These are phyloP conservation scores for Chaunax sp. DNA, from an alignment of 2,797 vertebrate genomes.

Conservation along the genomic window DNA sequence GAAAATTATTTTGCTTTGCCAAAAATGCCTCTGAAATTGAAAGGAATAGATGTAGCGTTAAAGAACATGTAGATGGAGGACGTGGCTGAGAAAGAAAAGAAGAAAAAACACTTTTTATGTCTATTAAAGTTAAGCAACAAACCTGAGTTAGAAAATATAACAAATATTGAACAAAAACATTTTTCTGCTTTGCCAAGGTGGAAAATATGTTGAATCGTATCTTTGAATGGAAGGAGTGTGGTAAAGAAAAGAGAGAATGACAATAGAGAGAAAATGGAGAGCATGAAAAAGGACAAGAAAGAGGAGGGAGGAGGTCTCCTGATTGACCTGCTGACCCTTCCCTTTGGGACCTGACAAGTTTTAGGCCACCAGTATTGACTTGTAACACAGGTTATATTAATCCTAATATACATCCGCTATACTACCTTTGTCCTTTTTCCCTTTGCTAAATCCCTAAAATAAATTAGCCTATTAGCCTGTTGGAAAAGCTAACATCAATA, in stretches of 20 bases:
- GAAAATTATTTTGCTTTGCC: constrained; percentile 12
- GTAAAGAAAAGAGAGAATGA: no score
- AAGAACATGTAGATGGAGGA: background rate
- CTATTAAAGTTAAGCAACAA: no score
- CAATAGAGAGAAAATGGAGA: background rate
- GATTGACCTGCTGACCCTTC: constrained; percentile 44
- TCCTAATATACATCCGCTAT: no score
- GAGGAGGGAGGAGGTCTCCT: constrained; percentile 21
- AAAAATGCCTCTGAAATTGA: background rate
- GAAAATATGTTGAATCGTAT: no score
- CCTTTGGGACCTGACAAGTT: constrained; percentile 22
- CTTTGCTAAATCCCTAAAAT: no score
- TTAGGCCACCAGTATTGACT: no score
- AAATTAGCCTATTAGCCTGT: no score
- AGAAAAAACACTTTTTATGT: background rate
- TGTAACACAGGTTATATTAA: no score
- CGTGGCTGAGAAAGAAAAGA: background rate
- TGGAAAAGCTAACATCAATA: no score
- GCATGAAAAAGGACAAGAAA: constrained; percentile 3
- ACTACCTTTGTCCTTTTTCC: no score
- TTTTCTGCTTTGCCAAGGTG: background rate
- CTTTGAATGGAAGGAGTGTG: no score
- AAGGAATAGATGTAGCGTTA: background rate
- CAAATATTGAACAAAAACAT: background rate
- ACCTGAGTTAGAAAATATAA: background rate